Conservation (phyloP, 1,140 invertebrate species). For the Araneus ventricosus region DNA sequence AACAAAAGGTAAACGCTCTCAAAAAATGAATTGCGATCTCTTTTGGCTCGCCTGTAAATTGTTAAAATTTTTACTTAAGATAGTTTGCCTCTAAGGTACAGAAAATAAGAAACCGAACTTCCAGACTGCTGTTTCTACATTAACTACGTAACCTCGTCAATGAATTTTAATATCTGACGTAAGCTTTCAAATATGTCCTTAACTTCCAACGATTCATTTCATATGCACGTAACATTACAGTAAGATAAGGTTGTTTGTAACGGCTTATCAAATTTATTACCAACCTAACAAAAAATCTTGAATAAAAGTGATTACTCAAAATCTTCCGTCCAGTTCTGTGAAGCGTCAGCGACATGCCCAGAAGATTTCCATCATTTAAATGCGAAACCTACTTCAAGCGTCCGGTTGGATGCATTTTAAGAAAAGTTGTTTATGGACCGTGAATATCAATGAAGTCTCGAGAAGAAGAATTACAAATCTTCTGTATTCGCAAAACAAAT, state of each 20-base stretch:
- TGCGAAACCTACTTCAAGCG: not conserved
- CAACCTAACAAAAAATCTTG: not conserved
- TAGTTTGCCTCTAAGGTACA: no score
- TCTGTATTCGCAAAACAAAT: not conserved
- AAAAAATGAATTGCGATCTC: no score
- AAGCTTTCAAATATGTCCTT: no score
- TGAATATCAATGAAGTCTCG: not conserved
- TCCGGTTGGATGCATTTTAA: not conserved
- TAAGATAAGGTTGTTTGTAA: not conserved
- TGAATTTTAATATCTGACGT: no score
- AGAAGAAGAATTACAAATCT: not conserved
- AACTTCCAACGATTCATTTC: no score
- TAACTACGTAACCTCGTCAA: no score
- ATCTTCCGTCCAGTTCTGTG: not conserved
- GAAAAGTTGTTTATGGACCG: not conserved
- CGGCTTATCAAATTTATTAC: not conserved
- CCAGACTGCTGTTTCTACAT: no score
- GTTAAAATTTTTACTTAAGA: no score
- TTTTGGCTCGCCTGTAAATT: no score
- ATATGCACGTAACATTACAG: no score
- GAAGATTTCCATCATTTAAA: not conserved
- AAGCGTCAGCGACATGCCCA: not conserved
- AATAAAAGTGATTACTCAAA: not conserved
- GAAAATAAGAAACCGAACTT: no score
- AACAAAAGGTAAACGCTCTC: no score